These are phyloP conservation scores for Sthenelais limicola DNA, from an alignment of 2,888 invertebrate genomes.

Conservation along the genomic window DNA sequence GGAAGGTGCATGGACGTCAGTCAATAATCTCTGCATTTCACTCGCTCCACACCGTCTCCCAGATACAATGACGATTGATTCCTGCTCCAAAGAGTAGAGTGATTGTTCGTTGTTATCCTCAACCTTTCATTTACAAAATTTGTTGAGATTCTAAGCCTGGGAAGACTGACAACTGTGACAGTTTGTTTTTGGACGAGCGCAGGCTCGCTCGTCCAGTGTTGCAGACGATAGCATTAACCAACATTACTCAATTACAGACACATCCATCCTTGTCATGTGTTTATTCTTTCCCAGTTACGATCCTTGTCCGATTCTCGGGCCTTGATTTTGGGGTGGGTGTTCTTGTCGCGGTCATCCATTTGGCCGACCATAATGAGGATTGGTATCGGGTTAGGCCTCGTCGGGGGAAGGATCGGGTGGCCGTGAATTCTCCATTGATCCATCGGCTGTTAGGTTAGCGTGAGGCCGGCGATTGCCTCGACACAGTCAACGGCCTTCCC, in stretches of 20 bases:
- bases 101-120: no score
- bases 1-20: no score
- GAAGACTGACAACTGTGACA: background rate
- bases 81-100: no score
- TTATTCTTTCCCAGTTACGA: background rate
- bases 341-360: background rate
- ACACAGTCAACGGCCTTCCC: conserved; percentile 18
- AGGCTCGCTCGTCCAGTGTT: no score
- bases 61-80: no score
- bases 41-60: no score
- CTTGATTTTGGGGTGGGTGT: background rate
- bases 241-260: conserved; percentile 6
- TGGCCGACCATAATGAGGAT: no score
- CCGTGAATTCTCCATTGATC: background rate
- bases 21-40: no score
- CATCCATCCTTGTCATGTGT: conserved; percentile 10
- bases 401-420: background rate
- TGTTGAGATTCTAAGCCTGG: no score
- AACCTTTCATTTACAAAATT: no score
- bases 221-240: conserved; percentile 12
- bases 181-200: no score
- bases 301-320: background rate
- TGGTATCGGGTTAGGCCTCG: background rate
- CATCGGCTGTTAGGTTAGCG: background rate
- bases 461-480: background rate